Percentiles rank a stretch among this genome's conserved stretches.
These are phyloP conservation scores for Cyphomyrus plagiostoma DNA, from an alignment of 2,113 vertebrate species.

Conservation along the genomic window DNA sequence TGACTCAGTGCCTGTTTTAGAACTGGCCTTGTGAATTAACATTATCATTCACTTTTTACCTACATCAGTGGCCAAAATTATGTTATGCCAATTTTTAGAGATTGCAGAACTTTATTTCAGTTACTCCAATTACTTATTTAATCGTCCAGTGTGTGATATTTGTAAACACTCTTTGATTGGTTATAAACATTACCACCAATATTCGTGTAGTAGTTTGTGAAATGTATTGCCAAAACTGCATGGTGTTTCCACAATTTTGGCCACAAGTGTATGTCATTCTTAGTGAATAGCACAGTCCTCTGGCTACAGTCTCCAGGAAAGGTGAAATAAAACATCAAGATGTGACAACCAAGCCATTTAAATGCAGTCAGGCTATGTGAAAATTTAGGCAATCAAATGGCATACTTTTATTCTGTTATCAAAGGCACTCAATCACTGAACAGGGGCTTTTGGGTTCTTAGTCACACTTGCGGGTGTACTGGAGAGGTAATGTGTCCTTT, in stretches of 20 bases:
- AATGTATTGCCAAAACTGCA: neutral
- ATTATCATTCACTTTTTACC: neutral
- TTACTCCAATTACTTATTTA: neutral
- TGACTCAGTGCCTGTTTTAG: constrained; percentile 41
- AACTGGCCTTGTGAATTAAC: neutral
- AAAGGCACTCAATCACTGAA: constrained; percentile 51
- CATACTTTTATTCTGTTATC: constrained; percentile 24
- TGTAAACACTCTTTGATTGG: neutral
- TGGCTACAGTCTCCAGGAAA: neutral
- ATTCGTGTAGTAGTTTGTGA: neutral
- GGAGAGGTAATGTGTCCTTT: constrained; percentile 61
- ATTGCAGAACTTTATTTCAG: neutral
- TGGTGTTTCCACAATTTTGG: neutral
- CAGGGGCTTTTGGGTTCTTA: constrained; percentile 55
- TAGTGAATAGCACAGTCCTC: neutral
- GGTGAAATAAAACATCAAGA: neutral
- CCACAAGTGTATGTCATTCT: neutral
- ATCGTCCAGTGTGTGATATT: neutral
- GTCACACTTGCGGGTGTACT: constrained; percentile 57
- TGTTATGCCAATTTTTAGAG: neutral
- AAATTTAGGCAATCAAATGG: neutral
- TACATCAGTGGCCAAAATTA: neutral
- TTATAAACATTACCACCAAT: neutral
- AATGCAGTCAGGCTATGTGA: neutral
- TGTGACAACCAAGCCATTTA: neutral